Evolutionary conservation across 1,140 invertebrate species (phyloP), one percentile per base, ranked within the genome.

Genomic region (Colletes latitarsis): DNA sequence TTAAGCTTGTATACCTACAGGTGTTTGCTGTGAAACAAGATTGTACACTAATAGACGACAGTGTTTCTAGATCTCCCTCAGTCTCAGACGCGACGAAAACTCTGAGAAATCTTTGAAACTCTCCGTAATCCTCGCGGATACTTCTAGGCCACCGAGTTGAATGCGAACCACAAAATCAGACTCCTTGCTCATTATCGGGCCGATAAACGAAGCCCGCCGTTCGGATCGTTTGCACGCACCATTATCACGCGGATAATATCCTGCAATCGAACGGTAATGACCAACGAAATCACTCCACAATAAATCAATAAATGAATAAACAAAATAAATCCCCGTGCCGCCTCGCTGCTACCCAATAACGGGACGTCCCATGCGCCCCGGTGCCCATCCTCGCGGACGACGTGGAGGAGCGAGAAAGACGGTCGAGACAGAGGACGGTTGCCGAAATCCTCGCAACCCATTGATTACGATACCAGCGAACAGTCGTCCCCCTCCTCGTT

Each of bases 401-500:
- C 49, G 10, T 0, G 10, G 49, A 10, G 49, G 10, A 49, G 49
- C 49, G 49, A 49, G 49, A 19, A 15, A 9, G 30, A 1, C 21
- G 5, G 8, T 5, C 46, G 57, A 39, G 17, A 21, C 55, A 30
- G 49, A 58, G 19, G 46, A n/a, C 17, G 68, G 17, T 63, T n/a
- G n/a, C n/a, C 15, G 62, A 64, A 72, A 78, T 82, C 75, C 49
- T 62, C 14, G 77, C 73, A 46, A 79, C 84, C 78, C 85, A 87
- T 87, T 87, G 84, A 87, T 87, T 86, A 86, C 82, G 74, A 86
- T 80, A 87, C 70, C 76, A 57, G 58, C 68, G 70, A 78, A 78
- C 68, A 62, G 55, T n/a, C 46, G 39, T 43, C n/a, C 19, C 69
- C n/a, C 49, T 9, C 10, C 46, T 43, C 9, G 21, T 60, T n/a